Conservation (phyloP, 2,888 invertebrate genomes). For the Craniophora ligustri region DNA sequence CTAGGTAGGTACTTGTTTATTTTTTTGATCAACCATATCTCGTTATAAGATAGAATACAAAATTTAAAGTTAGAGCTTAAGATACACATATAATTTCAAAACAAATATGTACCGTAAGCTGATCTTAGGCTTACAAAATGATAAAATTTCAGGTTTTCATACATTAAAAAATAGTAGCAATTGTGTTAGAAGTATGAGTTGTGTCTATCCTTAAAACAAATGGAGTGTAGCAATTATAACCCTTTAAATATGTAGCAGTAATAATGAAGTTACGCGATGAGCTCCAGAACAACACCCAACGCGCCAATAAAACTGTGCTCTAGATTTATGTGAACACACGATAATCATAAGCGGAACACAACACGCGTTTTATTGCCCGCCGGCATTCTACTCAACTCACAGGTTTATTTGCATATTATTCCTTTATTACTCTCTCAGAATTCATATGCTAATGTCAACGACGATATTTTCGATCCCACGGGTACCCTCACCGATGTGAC, state of each 20-base stretch:
- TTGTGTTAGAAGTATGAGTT: too few relatives aligned
- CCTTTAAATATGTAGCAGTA: slow-evolving; percentile 43
- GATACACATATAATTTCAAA: too few relatives aligned
- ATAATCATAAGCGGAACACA: slow-evolving; percentile 66
- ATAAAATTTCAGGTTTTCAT: too few relatives aligned
- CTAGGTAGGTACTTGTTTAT: too few relatives aligned
- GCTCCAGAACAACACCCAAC: slow-evolving; percentile 43
- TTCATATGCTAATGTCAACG: slow-evolving; percentile 80
- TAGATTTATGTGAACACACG: slow-evolving; percentile 59
- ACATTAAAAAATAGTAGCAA: too few relatives aligned
- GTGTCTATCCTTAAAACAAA: too few relatives aligned
- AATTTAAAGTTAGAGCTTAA: too few relatives aligned
- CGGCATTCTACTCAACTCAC: slow-evolving; percentile 63
- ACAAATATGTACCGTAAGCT: too few relatives aligned
- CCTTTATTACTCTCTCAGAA: slow-evolving; percentile 82
- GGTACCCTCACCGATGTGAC: slow-evolving; percentile 66
- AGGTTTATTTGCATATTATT: slow-evolving; percentile 82
- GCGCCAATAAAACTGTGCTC: slow-evolving; percentile 52
- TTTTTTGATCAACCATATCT: too few relatives aligned
- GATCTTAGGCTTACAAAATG: too few relatives aligned
- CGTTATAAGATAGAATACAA: too few relatives aligned
- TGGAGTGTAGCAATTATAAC: slow-evolving; percentile 15
- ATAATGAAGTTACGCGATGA: slow-evolving; percentile 40
- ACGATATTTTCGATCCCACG: slow-evolving; percentile 72
- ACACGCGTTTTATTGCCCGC: slow-evolving; percentile 65